A percentile compares a stretch with the other conserved stretches of the same genome.
Conservation (phyloP, 2,888 invertebrate genomes). For the Ommatoiulus sabulosus region DNA sequence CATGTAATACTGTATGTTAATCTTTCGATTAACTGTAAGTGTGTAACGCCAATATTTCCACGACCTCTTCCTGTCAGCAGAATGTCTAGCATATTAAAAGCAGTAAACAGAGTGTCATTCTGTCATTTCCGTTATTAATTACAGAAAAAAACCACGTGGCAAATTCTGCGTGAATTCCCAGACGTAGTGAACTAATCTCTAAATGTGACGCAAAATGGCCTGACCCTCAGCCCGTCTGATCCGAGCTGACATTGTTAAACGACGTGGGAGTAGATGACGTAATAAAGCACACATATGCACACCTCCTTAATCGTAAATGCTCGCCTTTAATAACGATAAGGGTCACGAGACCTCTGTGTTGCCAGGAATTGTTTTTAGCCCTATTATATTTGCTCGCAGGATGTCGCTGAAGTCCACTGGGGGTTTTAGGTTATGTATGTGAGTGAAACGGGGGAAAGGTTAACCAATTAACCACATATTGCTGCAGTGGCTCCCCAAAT, state of each 20-base stretch:
- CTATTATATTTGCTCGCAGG: background rate
- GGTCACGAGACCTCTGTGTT: background rate
- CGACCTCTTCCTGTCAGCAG: background rate
- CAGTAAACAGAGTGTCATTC: background rate
- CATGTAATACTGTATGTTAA: background rate
- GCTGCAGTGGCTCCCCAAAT: constrained; percentile 26
- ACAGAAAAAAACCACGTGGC: background rate
- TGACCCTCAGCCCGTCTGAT: background rate
- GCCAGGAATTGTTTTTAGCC: background rate
- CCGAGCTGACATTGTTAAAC: background rate
- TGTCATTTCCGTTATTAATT: background rate
- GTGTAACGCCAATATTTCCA: background rate
- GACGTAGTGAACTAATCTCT: background rate
- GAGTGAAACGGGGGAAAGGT: constrained; percentile 35
- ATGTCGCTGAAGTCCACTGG: background rate
- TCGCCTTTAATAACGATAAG: constrained; percentile 31
- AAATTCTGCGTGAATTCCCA: background rate
- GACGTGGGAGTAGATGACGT: background rate
- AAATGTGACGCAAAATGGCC: background rate
- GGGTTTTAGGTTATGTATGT: constrained; percentile 31
- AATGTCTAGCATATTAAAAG: background rate
- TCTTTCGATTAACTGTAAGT: background rate
- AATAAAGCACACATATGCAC: background rate
- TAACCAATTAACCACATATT: constrained; percentile 41
- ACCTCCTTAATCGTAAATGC: background rate